These are phyloP conservation scores for Oryzias celebensis DNA, from an alignment of 2,113 vertebrate genomes.

Conservation along the genomic window DNA sequence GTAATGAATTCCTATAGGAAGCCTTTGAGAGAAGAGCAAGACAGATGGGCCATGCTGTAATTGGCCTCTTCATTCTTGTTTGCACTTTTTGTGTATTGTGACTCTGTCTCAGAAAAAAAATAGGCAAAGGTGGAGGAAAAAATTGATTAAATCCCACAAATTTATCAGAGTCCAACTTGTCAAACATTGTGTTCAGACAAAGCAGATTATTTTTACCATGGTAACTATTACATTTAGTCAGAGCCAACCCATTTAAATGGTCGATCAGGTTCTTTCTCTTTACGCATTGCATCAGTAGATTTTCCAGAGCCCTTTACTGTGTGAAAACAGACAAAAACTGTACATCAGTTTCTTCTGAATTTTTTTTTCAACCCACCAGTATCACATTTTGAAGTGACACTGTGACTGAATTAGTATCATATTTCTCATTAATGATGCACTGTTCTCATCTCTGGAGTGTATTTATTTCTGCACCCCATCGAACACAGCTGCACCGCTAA, in stretches of 20 bases:
- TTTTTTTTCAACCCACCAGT: too few species aligned
- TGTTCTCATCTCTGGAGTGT: not conserved
- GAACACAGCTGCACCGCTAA: not conserved
- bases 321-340: not conserved
- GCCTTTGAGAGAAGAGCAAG: constrained; percentile 29
- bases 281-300: not conserved
- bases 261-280: not conserved
- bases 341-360: too few species aligned
- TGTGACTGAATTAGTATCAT: too few species aligned
- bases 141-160: not conserved
- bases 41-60: constrained; percentile 52
- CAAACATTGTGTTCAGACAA: too few species aligned
- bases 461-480: not conserved
- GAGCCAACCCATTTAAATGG: not conserved
- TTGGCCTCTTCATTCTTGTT: constrained; percentile 19
- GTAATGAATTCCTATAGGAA: constrained; percentile 51
- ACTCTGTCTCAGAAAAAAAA: not conserved
- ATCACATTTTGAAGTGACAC: too few species aligned
- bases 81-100: constrained; percentile 6
- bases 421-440: not conserved
- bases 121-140: not conserved
- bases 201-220: too few species aligned
- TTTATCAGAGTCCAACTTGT: too few species aligned
- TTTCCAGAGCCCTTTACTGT: not conserved
- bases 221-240: too few species aligned